These are phyloP conservation scores for Drosophila vallismaia DNA, from an alignment of 2,888 invertebrate genomes.

Conservation along the genomic window DNA sequence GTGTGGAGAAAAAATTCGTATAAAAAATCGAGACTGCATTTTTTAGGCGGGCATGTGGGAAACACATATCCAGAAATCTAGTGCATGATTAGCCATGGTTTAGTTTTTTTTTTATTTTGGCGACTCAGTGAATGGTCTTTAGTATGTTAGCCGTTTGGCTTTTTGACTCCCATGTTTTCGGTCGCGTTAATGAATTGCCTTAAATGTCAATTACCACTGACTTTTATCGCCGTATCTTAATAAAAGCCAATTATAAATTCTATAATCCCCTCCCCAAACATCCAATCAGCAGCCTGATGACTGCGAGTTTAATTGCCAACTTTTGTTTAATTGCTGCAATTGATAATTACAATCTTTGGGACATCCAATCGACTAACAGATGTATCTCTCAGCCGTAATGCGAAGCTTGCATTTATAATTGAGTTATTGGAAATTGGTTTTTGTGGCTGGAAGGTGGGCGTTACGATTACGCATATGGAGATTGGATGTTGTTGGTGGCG, in stretches of 20 bases:
- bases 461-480: constrained; percentile 44
- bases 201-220: constrained; percentile 72
- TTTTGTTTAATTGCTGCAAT: constrained; percentile 21
- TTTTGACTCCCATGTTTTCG: constrained; percentile 37
- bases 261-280: constrained; percentile 8
- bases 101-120: constrained; percentile 36
- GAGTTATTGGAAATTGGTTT: constrained; percentile 57
- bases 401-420: constrained; percentile 51
- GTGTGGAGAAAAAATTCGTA: constrained; percentile 19
- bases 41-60: constrained; percentile 63
- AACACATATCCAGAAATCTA: constrained; percentile 50
- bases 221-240: constrained; percentile 57
- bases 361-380: constrained; percentile 26
- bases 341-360: constrained; percentile 34
- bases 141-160: constrained; percentile 29
- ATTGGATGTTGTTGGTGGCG: constrained; percentile 16
- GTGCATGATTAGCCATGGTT: constrained; percentile 60
- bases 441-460: constrained; percentile 26
- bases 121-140: constrained; percentile 52
- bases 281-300: not conserved
- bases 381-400: constrained; percentile 43
- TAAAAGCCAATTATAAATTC: constrained; percentile 57
- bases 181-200: constrained; percentile 64
- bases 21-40: constrained; percentile 30
- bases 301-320: constrained; percentile 44